Evolutionary conservation across 1,140 invertebrate species (phyloP).

Genomic region (Bombyx mandarina): DNA sequence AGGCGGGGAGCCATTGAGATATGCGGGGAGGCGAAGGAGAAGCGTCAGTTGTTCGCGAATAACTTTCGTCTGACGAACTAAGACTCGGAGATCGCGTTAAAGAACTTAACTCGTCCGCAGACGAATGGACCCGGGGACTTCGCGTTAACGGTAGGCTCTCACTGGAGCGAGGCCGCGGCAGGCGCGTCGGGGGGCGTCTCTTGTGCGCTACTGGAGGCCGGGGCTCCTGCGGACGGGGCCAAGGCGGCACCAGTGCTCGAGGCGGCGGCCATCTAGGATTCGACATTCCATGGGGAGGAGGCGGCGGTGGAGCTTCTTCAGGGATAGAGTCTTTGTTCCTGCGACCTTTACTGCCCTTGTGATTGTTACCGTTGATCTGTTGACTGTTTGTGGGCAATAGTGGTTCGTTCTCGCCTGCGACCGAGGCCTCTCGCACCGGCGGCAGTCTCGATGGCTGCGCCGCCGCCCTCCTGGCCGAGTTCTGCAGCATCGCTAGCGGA

Average conservation of each 20-base stretch:
- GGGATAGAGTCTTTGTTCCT: slow-evolving; percentile 54
- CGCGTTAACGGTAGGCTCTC: slow-evolving; percentile 74
- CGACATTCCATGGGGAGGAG: slow-evolving; percentile 60
- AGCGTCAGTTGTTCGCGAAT: slow-evolving; percentile 81
- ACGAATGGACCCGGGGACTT: slow-evolving; percentile 77
- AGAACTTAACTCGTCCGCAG: slow-evolving; percentile 84
- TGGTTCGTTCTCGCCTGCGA: slow-evolving; percentile 77
- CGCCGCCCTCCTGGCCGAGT: slow-evolving; percentile 61
- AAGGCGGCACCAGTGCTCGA: slow-evolving; percentile 68
- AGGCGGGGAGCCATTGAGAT: slow-evolving; percentile 74
- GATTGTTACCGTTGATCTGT: slow-evolving; percentile 68
- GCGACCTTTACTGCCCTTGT: slow-evolving; percentile 63
- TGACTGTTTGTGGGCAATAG: slow-evolving; percentile 72
- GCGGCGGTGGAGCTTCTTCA: slow-evolving; percentile 68
- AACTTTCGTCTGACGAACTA: slow-evolving; percentile 86
- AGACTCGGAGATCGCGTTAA: slow-evolving; percentile 83
- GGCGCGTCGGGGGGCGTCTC: slow-evolving; percentile 49
- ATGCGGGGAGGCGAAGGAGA: slow-evolving; percentile 70
- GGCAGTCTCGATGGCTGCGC: slow-evolving; percentile 55
- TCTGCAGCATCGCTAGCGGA: slow-evolving; percentile 77
- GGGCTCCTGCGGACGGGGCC: slow-evolving; percentile 68
- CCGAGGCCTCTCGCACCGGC: slow-evolving; percentile 59
- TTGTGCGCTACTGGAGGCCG: slow-evolving; percentile 49
- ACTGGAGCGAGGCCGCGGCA: slow-evolving; percentile 74
- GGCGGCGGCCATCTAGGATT: slow-evolving; percentile 64